Evolutionary conservation across 2,888 invertebrate genomes (phyloP).

Genomic region (Deilephila elpenor): DNA sequence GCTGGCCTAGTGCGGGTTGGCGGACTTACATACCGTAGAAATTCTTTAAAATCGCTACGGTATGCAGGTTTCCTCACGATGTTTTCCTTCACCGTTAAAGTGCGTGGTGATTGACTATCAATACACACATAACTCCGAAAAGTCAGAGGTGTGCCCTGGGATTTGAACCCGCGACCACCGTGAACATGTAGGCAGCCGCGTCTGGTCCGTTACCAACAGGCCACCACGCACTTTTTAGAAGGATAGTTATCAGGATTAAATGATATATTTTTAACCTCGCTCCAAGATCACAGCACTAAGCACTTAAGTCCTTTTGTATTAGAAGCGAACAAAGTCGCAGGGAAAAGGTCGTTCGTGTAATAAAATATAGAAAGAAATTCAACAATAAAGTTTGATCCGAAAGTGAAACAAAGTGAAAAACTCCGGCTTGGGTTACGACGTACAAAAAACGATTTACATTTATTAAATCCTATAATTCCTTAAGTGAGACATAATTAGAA

Average conservation of each 20-base stretch:
- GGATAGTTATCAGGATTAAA: background rate
- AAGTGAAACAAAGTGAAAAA: constrained; percentile 25
- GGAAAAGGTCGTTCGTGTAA: constrained; percentile 22
- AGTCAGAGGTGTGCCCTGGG: no score
- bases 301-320: background rate
- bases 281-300: background rate
- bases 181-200: no score
- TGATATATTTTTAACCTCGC: background rate
- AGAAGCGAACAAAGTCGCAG: constrained; percentile 9
- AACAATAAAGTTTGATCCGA: constrained; percentile 24
- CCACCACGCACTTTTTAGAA: no score
- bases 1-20: no score
- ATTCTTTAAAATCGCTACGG: no score
- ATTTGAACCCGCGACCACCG: no score
- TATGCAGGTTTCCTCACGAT: no score
- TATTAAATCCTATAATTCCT: constrained; percentile 30
- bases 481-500: constrained; percentile 27
- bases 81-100: no score
- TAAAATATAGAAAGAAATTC: constrained; percentile 23
- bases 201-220: no score
- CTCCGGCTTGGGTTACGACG: constrained; percentile 5
- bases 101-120: no score
- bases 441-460: constrained; percentile 30
- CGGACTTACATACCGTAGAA: no score
- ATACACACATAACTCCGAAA: no score